Conservation (phyloP, 2,113 vertebrate species). For the Myrmophylax atrothorax region DNA sequence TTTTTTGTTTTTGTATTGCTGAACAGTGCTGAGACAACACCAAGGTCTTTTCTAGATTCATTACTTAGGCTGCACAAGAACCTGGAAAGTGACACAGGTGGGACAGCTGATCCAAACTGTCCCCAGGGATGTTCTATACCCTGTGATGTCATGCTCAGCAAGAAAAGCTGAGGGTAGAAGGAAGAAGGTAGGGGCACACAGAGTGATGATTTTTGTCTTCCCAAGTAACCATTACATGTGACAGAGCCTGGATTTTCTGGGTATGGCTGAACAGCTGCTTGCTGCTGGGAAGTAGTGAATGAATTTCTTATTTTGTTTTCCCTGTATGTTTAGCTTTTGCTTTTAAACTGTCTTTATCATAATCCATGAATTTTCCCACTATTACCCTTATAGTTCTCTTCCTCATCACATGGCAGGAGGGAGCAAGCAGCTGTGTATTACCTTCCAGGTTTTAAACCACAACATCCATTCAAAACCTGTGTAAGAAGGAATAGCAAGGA, state of each 20-base stretch:
- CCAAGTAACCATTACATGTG: rapidly evolving
- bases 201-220: rapidly evolving
- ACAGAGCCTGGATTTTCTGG: not conserved
- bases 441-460: not conserved
- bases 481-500: not conserved
- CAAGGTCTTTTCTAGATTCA: rapidly evolving
- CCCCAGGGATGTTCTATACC: not conserved
- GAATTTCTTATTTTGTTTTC: not conserved
- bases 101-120: not conserved
- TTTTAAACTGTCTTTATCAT: not conserved
- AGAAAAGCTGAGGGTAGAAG: rapidly evolving
- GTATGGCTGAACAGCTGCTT: not conserved
- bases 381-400: not conserved
- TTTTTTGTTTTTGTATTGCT: not conserved
- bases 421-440: rapidly evolving
- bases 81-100: not conserved
- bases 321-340: rapidly evolving
- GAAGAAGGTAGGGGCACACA: not conserved
- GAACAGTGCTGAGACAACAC: not conserved
- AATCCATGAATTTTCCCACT: not conserved
- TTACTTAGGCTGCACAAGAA: not conserved
- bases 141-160: rapidly evolving
- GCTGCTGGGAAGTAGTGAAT: rapidly evolving
- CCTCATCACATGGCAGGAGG: rapidly evolving
- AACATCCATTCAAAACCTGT: not conserved